phyloP scores from a whole-genome alignment of 1,140 invertebrate genomes.

The Megalopta genalis region DNA sequence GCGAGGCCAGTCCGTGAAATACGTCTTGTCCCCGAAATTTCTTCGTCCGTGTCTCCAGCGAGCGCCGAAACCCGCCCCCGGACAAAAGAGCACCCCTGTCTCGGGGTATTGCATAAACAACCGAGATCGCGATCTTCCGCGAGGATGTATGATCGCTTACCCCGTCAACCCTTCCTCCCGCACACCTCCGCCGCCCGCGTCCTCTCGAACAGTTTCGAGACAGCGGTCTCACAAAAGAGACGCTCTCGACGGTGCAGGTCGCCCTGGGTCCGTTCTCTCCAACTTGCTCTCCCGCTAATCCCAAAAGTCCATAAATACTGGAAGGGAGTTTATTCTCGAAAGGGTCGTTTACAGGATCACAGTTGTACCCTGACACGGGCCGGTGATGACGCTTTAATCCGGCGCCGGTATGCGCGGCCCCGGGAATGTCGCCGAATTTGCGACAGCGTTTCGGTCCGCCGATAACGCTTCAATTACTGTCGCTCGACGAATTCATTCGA shows the following conservation, averaged over 20 bases:
- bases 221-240: conserved; percentile 49
- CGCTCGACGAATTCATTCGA: neutral
- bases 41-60: conserved; percentile 50
- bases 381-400: conserved; percentile 61
- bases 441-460: conserved; percentile 34
- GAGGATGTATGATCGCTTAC: conserved; percentile 50
- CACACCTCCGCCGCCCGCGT: neutral
- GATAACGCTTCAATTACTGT: conserved; percentile 49
- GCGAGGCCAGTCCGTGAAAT: conserved; percentile 21
- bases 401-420: conserved; percentile 5
- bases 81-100: conserved; percentile 70
- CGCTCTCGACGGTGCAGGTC: neutral
- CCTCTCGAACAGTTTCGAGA: conserved; percentile 14
- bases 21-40: conserved; percentile 54
- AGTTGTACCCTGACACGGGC: conserved; percentile 55
- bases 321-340: conserved; percentile 61
- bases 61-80: conserved; percentile 62
- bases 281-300: conserved; percentile 45
- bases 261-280: neutral
- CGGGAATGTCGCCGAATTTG: conserved; percentile 39
- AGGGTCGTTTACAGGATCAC: conserved; percentile 63
- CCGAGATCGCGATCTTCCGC: conserved; percentile 67
- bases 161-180: neutral
- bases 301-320: conserved; percentile 65
- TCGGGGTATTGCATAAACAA: conserved; percentile 71